These are phyloP conservation scores for Drosophila formosana DNA, from an alignment of 2,888 invertebrate genomes.

Conservation along the genomic window DNA sequence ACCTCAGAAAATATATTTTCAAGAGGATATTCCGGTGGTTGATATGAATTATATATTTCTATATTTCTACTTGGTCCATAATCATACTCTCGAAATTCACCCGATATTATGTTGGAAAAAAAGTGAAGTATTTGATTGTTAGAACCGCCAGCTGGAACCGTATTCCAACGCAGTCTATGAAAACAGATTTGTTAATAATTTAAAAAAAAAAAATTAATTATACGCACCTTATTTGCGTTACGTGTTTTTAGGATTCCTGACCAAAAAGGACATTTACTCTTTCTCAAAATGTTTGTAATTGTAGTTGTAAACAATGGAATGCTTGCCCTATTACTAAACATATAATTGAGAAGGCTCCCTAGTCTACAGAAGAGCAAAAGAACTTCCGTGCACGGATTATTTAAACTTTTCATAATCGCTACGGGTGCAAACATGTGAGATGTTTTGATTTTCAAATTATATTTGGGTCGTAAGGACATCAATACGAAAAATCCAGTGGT, in stretches of 20 bases:
- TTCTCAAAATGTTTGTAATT: no score
- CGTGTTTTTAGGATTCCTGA: no score
- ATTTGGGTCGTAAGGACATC: slow-evolving; percentile 72
- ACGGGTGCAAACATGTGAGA: slow-evolving; percentile 81
- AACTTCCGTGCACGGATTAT: slow-evolving; percentile 69
- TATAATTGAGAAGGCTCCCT: background rate
- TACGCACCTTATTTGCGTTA: slow-evolving; percentile 85
- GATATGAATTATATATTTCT: slow-evolving; percentile 47
- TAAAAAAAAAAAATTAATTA: slow-evolving; percentile 82
- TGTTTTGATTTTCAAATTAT: slow-evolving; percentile 78
- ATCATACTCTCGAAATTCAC: slow-evolving; percentile 71
- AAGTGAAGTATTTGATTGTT: slow-evolving; percentile 79
- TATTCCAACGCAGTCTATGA: background rate
- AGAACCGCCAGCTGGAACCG: slow-evolving; percentile 67
- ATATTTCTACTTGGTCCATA: slow-evolving; percentile 58
- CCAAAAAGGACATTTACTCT: no score
- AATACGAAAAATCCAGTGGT: slow-evolving; percentile 74
- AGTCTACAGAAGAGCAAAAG: background rate
- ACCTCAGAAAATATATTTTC: slow-evolving; percentile 54
- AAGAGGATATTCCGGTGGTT: slow-evolving; percentile 72
- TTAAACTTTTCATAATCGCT: slow-evolving; percentile 86
- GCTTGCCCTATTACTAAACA: background rate
- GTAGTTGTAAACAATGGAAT: no score
- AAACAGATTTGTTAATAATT: background rate
- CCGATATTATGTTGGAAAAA: slow-evolving; percentile 68